Conservation (phyloP, 2,888 invertebrate genomes). For the Pristionchus exspectatus region DNA sequence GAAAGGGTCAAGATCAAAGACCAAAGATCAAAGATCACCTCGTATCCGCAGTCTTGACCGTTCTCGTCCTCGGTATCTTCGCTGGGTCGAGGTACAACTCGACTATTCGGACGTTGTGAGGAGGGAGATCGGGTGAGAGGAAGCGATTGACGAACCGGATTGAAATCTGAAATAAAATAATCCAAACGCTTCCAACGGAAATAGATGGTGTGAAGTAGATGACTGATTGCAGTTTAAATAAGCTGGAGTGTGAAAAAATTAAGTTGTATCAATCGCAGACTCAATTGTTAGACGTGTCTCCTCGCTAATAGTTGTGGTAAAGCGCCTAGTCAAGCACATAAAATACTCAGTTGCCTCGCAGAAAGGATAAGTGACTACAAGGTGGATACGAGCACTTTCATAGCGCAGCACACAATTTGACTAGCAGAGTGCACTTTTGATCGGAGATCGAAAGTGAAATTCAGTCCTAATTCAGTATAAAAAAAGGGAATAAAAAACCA, state of each 20-base stretch:
- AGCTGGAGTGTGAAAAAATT: too few relatives aligned
- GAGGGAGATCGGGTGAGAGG: constrained; percentile 63
- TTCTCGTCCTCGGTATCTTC: constrained; percentile 56
- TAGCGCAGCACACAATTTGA: not conserved
- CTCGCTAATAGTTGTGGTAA: too few relatives aligned
- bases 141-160: constrained; percentile 70
- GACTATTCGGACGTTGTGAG: constrained; percentile 69
- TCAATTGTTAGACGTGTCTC: too few relatives aligned
- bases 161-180: constrained; percentile 59
- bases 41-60: constrained; percentile 49
- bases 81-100: constrained; percentile 68
- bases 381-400: not conserved
- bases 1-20: not conserved
- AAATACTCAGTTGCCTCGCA: not conserved
- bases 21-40: constrained; percentile 29
- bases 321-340: not conserved
- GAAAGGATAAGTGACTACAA: not conserved
- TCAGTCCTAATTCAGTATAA: too few relatives aligned
- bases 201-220: too few relatives aligned
- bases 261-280: too few relatives aligned
- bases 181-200: too few relatives aligned
- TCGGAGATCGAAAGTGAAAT: not conserved
- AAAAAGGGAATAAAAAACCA: too few relatives aligned
- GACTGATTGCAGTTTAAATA: too few relatives aligned
- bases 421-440: not conserved